Conservation (phyloP, 2,888 invertebrate species). For the Parnassius orleans region DNA sequence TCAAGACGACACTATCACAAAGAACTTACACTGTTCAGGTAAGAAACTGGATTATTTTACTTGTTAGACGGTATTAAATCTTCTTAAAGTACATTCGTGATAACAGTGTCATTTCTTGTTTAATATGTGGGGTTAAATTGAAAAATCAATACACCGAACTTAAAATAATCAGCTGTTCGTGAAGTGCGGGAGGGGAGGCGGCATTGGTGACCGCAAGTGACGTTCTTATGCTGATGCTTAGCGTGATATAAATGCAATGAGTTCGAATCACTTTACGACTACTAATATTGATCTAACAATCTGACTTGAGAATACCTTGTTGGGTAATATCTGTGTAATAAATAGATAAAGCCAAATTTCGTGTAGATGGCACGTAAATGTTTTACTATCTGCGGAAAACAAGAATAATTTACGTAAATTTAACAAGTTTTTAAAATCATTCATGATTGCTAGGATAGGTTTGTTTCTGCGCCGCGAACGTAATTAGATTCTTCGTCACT, state of each 20-base stretch:
- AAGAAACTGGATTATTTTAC: constrained; percentile 49
- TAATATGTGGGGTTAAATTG: constrained; percentile 61
- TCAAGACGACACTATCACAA: constrained; percentile 78
- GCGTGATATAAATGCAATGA: constrained; percentile 30
- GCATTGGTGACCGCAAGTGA: constrained; percentile 67
- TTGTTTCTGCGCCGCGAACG: constrained; percentile 42
- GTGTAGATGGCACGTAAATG: too few species aligned
- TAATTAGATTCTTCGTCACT: constrained; percentile 36
- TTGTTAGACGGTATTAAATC: constrained; percentile 32
- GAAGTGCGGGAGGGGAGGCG: constrained; percentile 57
- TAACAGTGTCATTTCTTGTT: constrained; percentile 40
- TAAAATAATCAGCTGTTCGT: constrained; percentile 78
- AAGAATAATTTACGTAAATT: too few species aligned
- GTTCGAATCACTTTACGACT: constrained; percentile 17
- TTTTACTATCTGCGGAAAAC: too few species aligned
- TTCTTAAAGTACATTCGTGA: constrained; percentile 6
- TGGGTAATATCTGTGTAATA: too few species aligned
- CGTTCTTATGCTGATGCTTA: constrained; percentile 51
- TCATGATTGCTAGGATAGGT: constrained; percentile 30
- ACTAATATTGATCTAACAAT: too few species aligned
- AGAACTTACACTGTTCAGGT: constrained; percentile 85
- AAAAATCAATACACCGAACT: constrained; percentile 78
- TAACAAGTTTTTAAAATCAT: constrained; percentile 11
- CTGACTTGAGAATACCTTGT: too few species aligned
- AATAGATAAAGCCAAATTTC: too few species aligned